Evolutionary conservation across 1,140 invertebrate species (phyloP).

Genomic region (Venustaconcha ellipsiformis): DNA sequence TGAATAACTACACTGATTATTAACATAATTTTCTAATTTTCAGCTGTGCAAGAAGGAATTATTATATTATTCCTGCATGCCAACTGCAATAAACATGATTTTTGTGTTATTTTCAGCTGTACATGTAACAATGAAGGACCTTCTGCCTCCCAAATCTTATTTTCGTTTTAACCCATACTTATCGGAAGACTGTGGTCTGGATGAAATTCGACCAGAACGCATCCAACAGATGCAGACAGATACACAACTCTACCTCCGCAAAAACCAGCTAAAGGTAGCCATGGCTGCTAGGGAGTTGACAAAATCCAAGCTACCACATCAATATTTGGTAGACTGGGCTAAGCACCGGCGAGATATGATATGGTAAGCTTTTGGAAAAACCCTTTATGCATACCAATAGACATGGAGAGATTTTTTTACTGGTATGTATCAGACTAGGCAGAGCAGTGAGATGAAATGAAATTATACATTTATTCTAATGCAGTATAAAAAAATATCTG

Average conservation of each 20-base stretch:
- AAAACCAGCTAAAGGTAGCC: constrained; percentile 80
- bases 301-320: constrained; percentile 50
- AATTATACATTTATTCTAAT: no score
- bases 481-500: no score
- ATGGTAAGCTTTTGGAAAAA: no score
- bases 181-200: constrained; percentile 83
- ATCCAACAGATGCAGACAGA: constrained; percentile 70
- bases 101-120: constrained; percentile 54
- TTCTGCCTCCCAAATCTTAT: constrained; percentile 83
- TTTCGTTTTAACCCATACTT: constrained; percentile 93
- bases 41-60: no score
- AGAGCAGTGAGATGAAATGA: no score
- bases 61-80: no score
- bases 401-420: no score
- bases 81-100: background rate
- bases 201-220: constrained; percentile 81
- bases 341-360: background rate
- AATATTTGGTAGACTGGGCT: constrained; percentile 40
- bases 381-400: no score
- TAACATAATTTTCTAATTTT: no score
- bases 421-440: no score
- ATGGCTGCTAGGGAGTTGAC: constrained; percentile 72
- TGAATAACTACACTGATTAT: no score
- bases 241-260: constrained; percentile 80
- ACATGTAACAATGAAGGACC: constrained; percentile 84